phyloP scores from a whole-genome alignment of 2,888 invertebrate species.

The Drosophila nigritarsus region DNA sequence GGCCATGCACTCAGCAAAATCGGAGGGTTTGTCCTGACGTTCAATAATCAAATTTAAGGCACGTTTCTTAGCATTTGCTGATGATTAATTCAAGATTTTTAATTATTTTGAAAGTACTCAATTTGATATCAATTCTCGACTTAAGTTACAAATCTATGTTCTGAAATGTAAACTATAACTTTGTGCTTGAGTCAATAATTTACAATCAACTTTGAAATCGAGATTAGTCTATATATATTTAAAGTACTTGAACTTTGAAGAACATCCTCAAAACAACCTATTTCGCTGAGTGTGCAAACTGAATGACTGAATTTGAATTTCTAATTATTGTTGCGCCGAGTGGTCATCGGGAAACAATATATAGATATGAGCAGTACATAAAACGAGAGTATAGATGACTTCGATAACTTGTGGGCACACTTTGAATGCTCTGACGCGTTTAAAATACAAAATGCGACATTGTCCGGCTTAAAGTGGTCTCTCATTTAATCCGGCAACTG shows the following conservation, averaged over 20 bases:
- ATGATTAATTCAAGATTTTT: not conserved
- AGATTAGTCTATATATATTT: not conserved
- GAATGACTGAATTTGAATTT: slow-evolving; percentile 55
- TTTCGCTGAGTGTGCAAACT: not conserved
- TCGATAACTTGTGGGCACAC: slow-evolving; percentile 29
- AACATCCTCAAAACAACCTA: not conserved
- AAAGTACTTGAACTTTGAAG: rapidly evolving
- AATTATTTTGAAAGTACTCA: not conserved
- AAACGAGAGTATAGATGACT: slow-evolving; percentile 6
- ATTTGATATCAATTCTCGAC: not conserved
- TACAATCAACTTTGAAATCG: not conserved
- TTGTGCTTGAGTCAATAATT: not conserved
- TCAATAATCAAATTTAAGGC: not conserved
- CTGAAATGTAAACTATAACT: not conserved
- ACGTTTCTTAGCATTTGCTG: rapidly evolving
- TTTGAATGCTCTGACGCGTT: slow-evolving; percentile 28
- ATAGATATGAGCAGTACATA: not conserved
- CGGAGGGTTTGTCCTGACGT: rapidly evolving
- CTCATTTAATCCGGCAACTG: too few species aligned
- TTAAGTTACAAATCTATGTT: not conserved
- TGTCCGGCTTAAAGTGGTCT: too few species aligned
- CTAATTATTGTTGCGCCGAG: slow-evolving; percentile 44
- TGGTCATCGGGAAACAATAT: slow-evolving; percentile 9
- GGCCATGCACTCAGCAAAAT: not conserved
- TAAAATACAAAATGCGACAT: too few species aligned